Evolutionary conservation across 2,113 vertebrate genomes (phyloP).

Genomic region (Paradisaea rubra): DNA sequence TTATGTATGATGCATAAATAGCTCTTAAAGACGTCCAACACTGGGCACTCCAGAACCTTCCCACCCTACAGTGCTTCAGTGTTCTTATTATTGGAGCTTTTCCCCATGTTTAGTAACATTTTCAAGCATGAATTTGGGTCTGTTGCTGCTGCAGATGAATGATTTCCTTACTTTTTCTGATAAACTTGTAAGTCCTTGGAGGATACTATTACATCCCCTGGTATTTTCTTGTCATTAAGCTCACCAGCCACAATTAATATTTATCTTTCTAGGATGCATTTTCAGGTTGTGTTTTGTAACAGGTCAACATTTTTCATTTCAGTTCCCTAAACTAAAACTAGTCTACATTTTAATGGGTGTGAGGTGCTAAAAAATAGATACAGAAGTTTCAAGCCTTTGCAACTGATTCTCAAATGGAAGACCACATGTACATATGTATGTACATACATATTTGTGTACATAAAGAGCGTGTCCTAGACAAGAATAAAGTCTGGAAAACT

Average conservation of each 20-base stretch:
- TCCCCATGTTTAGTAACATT: background rate
- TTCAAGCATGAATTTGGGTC: background rate
- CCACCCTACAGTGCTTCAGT: background rate
- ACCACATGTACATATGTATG: too few species aligned
- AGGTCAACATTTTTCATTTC: accelerated
- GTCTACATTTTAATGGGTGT: background rate
- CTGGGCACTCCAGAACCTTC: background rate
- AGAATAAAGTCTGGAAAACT: background rate
- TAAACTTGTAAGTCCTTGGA: background rate
- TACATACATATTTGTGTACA: background rate
- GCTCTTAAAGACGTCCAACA: background rate
- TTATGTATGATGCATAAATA: background rate
- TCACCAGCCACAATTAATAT: background rate
- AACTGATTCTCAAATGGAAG: background rate
- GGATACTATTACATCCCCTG: background rate
- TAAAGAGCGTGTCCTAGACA: background rate
- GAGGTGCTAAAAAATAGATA: background rate
- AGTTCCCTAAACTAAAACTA: background rate
- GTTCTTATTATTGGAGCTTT: background rate
- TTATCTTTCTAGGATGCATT: background rate
- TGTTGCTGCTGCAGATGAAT: background rate
- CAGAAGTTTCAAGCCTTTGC: background rate
- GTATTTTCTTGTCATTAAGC: background rate
- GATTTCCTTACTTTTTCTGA: background rate
- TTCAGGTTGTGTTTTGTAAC: background rate